Evolutionary conservation across 2,113 vertebrate species (phyloP).

Genomic region (Myrmecobius fasciatus): DNA sequence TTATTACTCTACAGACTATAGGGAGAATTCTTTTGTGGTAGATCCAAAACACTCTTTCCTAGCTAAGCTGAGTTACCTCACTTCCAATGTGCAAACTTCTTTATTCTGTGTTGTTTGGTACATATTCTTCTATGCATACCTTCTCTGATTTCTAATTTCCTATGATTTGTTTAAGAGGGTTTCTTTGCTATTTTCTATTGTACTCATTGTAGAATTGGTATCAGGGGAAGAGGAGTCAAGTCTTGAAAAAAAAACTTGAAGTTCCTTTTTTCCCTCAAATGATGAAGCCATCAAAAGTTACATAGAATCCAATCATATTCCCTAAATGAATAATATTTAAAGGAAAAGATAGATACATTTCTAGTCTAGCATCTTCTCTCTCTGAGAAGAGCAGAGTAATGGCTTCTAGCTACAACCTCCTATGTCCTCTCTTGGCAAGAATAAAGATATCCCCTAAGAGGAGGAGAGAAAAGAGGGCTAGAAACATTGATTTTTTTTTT

Average conservation of each 20-base stretch:
- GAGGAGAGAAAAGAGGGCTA: background rate
- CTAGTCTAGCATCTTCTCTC: background rate
- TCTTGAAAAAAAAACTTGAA: background rate
- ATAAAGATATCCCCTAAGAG: background rate
- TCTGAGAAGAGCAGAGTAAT: background rate
- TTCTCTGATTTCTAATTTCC: background rate
- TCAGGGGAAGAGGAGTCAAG: background rate
- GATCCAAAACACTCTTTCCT: background rate
- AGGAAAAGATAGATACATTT: background rate
- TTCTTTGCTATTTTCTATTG: background rate
- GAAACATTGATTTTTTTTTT: background rate
- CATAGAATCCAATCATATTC: background rate
- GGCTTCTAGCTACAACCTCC: background rate
- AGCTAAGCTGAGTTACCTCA: background rate
- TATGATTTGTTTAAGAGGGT: background rate
- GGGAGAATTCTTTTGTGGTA: background rate
- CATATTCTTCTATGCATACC: too few relatives aligned
- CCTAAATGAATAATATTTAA: background rate
- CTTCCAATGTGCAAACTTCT: background rate
- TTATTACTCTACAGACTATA: background rate
- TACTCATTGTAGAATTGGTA: background rate
- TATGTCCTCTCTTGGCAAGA: background rate
- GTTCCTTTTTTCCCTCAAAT: background rate
- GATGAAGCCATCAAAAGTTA: background rate
- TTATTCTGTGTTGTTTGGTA: background rate